Evolutionary conservation across 2,113 vertebrate species (phyloP).

Genomic region (Plecotus auritus): DNA sequence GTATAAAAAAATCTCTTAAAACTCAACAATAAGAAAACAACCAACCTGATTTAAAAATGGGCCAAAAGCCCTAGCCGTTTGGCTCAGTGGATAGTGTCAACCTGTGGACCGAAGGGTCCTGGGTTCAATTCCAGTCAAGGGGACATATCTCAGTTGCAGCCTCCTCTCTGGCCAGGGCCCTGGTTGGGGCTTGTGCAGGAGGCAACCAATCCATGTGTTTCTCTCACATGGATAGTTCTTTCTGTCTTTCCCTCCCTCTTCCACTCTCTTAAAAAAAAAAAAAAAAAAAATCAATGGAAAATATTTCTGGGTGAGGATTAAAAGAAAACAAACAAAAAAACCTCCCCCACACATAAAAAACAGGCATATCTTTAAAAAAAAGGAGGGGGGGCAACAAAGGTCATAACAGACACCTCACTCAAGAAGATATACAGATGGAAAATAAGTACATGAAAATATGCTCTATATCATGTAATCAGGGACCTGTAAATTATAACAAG

Average conservation of each 20-base stretch:
- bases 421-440: background rate
- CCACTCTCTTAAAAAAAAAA: too few relatives aligned
- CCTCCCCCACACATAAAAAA: background rate
- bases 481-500: background rate
- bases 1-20: background rate
- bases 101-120: too few relatives aligned
- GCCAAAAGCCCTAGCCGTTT: background rate
- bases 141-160: too few relatives aligned
- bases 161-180: too few relatives aligned
- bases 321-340: background rate
- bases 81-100: background rate
- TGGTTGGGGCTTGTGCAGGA: too few relatives aligned
- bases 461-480: too few relatives aligned
- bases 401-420: background rate
- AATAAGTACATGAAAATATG: background rate
- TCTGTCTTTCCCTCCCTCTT: too few relatives aligned
- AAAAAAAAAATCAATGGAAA: too few relatives aligned
- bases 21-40: background rate
- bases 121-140: too few relatives aligned
- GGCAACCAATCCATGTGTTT: too few relatives aligned
- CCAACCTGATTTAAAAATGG: background rate
- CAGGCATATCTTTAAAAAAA: background rate
- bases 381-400: background rate
- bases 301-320: too few relatives aligned
- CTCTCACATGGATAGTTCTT: too few relatives aligned